Base-by-base conservation (phyloP, 2,888 invertebrate genomes). In the Pseudococcus viburni region DNA sequence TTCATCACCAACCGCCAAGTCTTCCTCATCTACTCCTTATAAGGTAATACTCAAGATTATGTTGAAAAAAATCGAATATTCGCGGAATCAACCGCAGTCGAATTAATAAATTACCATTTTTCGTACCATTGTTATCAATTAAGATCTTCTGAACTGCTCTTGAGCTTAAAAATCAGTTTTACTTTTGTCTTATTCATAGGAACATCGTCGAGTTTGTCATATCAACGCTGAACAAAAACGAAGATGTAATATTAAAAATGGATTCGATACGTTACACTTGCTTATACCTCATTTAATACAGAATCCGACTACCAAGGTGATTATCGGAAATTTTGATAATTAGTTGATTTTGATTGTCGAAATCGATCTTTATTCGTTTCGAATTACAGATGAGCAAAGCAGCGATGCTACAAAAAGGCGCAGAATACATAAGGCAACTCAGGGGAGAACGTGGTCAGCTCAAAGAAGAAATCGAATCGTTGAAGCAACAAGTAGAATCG, bases 211-310 rank as follows among this genome's bases (percentile, higher is more conserved):
- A 88, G 96, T 95, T 89, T 96, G 97, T 17, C 98, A 98, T 92
- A 96, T 97, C 90, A 97, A 97, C 92, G 98, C 99, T 0, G 99
- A 99, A 91, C 98, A 98, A 92, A 99, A 98, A 92, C 94, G 99
- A 55, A 94, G 98, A 88, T 98, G 96, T 92, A 98, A 98, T 92
- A 98, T 99, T 91, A 98, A 98, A 92, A 97, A 96, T 92, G 98
- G 98, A 64, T 99, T 99, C 92, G 98, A 99, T 92, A 96, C 96
- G 92, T 93, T 99, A 90, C 97, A 98, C 92, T 95, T 96, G 89
- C 94, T 99, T 89, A 97, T 99, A 91, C 98, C 99, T 42, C 96
- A 97, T 90, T 93, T 98, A 89, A 96, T 95, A 92, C 95, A 96
- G 91, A 98, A 96, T 92, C 96, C 98, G 33, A 96, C 96, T 91